These are phyloP conservation scores for Carlito syrichta DNA, from an alignment of 2,113 vertebrate species.

Conservation along the genomic window DNA sequence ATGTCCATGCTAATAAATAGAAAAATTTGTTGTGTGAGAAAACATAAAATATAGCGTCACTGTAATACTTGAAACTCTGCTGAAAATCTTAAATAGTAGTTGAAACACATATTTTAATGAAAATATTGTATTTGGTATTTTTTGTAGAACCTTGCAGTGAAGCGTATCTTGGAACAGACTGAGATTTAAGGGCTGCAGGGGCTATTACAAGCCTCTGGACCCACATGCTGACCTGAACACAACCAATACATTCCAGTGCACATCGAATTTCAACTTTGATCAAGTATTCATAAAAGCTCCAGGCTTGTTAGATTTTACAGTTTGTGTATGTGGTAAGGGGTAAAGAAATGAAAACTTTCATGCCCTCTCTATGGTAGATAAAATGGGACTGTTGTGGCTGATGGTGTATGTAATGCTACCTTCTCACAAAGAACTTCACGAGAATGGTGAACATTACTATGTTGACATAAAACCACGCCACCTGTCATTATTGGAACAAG, in stretches of 20 bases:
- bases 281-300: conserved; percentile 65
- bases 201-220: neutral
- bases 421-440: neutral
- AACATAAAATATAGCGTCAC: neutral
- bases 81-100: neutral
- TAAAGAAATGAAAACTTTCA: conserved; percentile 29
- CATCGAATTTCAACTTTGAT: conserved; percentile 62
- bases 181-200: neutral
- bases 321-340: neutral
- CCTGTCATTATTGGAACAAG: neutral
- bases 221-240: neutral
- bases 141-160: neutral
- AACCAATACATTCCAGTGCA: neutral
- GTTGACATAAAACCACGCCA: neutral
- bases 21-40: neutral
- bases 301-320: conserved; percentile 44
- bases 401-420: neutral
- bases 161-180: neutral
- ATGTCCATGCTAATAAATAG: too few species aligned
- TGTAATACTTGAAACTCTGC: neutral
- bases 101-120: neutral
- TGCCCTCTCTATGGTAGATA: neutral
- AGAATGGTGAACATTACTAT: neutral
- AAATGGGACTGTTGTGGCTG: neutral
- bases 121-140: neutral